Percentiles rank a stretch among this genome's conserved stretches.
Evolutionary conservation across 1,140 invertebrate species (phyloP).

Genomic region (Centruroides sculpturatus): DNA sequence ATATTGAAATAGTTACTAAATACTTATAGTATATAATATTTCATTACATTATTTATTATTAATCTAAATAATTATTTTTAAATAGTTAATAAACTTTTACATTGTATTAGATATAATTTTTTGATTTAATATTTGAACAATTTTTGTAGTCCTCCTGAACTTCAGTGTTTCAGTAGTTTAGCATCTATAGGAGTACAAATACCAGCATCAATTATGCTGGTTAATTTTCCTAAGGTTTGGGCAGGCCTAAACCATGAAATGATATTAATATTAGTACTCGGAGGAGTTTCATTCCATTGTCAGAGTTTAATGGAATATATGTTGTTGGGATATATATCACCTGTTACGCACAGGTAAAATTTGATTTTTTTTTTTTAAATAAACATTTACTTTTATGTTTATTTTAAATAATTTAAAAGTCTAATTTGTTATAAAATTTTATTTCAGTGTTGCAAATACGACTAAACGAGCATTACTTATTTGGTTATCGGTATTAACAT

Average conservation of each 20-base stretch:
- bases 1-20: no score
- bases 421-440: neutral
- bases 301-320: constrained; percentile 77
- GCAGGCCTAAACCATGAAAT: constrained; percentile 32
- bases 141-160: constrained; percentile 52
- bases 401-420: neutral
- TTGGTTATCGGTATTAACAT: constrained; percentile 64
- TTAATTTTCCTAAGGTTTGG: constrained; percentile 41
- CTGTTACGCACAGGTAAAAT: constrained; percentile 63
- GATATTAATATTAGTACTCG: constrained; percentile 48
- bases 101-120: no score
- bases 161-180: constrained; percentile 71
- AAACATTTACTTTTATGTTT: neutral
- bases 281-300: constrained; percentile 71
- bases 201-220: constrained; percentile 50
- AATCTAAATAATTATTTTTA: no score
- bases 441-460: constrained; percentile 65
- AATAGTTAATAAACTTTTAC: no score
- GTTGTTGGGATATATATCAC: constrained; percentile 71
- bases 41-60: no score
- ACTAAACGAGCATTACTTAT: constrained; percentile 68
- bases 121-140: no score
- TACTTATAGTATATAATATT: no score
- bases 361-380: neutral
- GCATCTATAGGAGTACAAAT: constrained; percentile 65